Base-by-base conservation (phyloP, 2,113 vertebrate genomes). In the Corvus hawaiiensis region DNA sequence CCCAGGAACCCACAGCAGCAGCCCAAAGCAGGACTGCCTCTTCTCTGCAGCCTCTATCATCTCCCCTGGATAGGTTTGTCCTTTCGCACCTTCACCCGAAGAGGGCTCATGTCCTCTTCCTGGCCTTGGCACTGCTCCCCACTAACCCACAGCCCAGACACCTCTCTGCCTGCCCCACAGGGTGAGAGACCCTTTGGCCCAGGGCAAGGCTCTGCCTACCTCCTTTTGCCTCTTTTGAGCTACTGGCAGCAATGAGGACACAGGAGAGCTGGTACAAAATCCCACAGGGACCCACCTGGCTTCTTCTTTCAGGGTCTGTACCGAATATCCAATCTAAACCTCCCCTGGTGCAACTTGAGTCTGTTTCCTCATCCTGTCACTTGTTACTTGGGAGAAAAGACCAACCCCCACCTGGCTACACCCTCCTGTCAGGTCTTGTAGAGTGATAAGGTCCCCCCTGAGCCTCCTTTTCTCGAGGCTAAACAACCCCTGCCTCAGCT, bases 241-340 rank as follows among this genome's bases (percentile, higher is more conserved):
- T 54, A 10, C 33, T 19, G 33, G 16, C 68, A 75, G 58, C 41
- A 51, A 32, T 9, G 9, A 69, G 41, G 35, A 24, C 48, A 28
- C 20, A 49, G 63, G 10, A 58, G 17, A 80, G 26, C 32, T 41
- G 58, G 22, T 19, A 55, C 10, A 59, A 59, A 63, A 33, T 7
- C 26, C n/a, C 49, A 28, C 14, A 10, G 58, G 17, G 13, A 46
- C 54, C 14, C 16, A 26, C 6, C 16, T 24, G 28, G 16, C 19
- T 78, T 24, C 32, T 59, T 33, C 2, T 1, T 61, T 56, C 0
- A 0, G 32, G 13, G 30, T 23, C 74, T 48, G 43, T 48, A 28
- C 10, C 32, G 28, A n/a, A 59, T 13, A 58, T 13, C 44, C 44
- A 20, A 20, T 24, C 23, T 39, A 74, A 81, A 74, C 10, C 23